Conservation (phyloP, 2,113 vertebrate species). For the Dipodomys stephensi region DNA sequence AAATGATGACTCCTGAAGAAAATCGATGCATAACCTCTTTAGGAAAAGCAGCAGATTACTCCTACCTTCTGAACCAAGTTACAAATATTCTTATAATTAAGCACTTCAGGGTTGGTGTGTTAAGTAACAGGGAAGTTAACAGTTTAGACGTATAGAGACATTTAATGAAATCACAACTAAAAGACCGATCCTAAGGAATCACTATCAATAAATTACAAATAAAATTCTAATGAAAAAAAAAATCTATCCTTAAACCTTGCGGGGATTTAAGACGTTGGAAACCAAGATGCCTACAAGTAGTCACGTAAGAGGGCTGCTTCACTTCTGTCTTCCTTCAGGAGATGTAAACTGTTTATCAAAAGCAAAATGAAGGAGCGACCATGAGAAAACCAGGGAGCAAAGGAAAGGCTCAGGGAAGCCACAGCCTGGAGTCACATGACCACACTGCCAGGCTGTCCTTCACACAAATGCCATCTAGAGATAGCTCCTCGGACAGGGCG, state of each 20-base stretch:
- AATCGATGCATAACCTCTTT: conserved; percentile 47
- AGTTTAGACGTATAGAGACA: neutral
- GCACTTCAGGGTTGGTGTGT: neutral
- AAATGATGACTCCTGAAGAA: neutral
- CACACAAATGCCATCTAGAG: neutral
- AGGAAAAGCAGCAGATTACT: conserved; percentile 28
- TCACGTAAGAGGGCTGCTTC: neutral
- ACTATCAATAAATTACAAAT: neutral
- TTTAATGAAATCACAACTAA: neutral
- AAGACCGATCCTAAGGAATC: neutral
- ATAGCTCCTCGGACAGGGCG: neutral
- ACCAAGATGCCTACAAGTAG: neutral
- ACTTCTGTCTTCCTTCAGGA: neutral
- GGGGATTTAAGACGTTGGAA: neutral
- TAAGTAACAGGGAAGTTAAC: neutral
- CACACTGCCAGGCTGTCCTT: neutral
- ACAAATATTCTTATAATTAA: neutral
- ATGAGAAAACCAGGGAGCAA: neutral
- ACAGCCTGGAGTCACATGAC: conserved; percentile 31
- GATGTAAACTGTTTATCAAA: neutral
- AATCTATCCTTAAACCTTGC: neutral
- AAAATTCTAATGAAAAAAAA: neutral
- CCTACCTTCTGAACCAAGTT: neutral
- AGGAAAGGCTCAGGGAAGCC: neutral
- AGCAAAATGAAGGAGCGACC: neutral